Percentiles rank a stretch among this genome's conserved stretches.
phyloP scores from a whole-genome alignment of 1,140 invertebrate genomes.

The Lordiphosa stackelbergi region DNA sequence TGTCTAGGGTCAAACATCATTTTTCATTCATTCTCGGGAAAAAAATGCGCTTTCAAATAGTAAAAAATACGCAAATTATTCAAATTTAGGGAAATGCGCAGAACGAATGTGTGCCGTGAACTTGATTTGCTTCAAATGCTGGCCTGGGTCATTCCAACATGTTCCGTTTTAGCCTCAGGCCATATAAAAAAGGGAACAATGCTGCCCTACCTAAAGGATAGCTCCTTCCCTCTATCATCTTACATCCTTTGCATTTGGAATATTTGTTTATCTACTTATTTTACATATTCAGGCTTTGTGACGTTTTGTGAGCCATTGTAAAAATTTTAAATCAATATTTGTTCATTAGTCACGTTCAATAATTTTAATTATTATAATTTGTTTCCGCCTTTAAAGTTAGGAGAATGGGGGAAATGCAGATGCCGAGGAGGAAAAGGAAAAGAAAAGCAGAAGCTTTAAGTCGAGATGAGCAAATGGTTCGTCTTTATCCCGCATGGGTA shows the following conservation, averaged over 20 bases:
- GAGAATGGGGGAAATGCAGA: background rate
- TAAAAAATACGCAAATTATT: conserved; percentile 52
- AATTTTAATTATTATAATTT: conserved; percentile 64
- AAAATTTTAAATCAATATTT: conserved; percentile 63
- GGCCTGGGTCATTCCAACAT: conserved; percentile 21
- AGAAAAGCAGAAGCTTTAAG: no score
- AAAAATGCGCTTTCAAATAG: conserved; percentile 41
- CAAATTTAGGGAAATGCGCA: conserved; percentile 21
- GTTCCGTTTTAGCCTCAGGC: conserved; percentile 23
- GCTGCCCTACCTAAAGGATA: background rate
- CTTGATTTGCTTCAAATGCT: conserved; percentile 1
- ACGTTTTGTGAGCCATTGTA: conserved; percentile 12
- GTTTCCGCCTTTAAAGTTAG: conserved; percentile 4
- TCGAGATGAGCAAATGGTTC: no score
- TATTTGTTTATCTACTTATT: conserved; percentile 54
- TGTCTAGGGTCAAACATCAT: conserved; percentile 64
- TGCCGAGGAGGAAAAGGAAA: no score
- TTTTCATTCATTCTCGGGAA: conserved; percentile 55
- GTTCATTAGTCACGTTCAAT: conserved; percentile 67
- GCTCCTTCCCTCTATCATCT: conserved; percentile 3
- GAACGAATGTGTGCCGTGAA: conserved; percentile 15
- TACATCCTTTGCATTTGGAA: background rate
- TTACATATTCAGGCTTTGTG: conserved; percentile 47
- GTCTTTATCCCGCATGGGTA: no score
- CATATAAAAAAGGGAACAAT: conserved; percentile 9